phyloP scores from a whole-genome alignment of 2,888 invertebrate genomes.

The Xanthorhoe designata region DNA sequence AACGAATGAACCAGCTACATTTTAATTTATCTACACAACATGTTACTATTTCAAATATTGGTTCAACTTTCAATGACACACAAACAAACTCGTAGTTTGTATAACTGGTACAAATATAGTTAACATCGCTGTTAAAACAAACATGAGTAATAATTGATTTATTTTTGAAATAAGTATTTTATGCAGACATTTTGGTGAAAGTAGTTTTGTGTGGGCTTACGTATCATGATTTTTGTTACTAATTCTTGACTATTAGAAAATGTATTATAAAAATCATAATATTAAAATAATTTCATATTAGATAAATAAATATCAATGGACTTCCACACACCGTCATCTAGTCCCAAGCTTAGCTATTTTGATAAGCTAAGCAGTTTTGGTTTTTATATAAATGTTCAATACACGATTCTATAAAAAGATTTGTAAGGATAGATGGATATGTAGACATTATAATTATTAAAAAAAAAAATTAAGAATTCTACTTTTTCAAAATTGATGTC shows the following conservation, averaged over 20 bases:
- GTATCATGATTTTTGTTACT: background rate
- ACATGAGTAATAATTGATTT: constrained; percentile 48
- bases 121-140: constrained; percentile 45
- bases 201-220: constrained; percentile 1
- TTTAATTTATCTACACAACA: background rate
- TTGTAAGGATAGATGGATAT: no score
- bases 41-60: constrained; percentile 27
- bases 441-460: no score
- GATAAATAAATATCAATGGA: no score
- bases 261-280: background rate
- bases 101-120: constrained; percentile 37
- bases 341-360: no score
- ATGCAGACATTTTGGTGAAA: background rate
- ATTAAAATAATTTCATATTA: no score
- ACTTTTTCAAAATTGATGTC: no score
- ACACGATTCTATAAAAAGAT: no score
- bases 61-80: constrained; percentile 30
- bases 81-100: constrained; percentile 39
- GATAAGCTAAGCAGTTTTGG: no score
- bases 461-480: no score
- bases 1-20: constrained; percentile 5
- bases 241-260: no score
- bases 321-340: no score
- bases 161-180: background rate
- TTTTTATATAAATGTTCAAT: no score